These are phyloP conservation scores for Epinephelus malabaricus DNA, from an alignment of 2,797 vertebrate species.

Conservation along the genomic window DNA sequence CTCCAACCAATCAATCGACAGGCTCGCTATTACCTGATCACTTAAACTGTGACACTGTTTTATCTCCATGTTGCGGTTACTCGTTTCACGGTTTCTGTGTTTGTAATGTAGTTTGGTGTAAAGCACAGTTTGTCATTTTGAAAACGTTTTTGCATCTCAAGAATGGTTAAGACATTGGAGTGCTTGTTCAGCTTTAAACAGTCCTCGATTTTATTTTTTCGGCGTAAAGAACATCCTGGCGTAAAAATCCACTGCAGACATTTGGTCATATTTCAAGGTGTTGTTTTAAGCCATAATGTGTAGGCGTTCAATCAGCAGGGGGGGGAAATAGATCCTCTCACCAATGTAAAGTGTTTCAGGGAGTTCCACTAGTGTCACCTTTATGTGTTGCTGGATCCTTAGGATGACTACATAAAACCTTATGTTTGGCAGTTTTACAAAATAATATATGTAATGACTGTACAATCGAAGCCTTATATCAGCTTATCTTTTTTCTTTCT, in stretches of 20 bases:
- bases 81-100: slow-evolving; percentile 35
- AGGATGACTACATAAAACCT: slow-evolving; percentile 2
- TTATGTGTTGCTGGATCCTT: slow-evolving; percentile 30
- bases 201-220: slow-evolving; percentile 23
- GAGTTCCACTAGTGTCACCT: slow-evolving; percentile 34
- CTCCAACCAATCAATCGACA: slow-evolving; percentile 53
- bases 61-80: slow-evolving; percentile 33
- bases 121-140: slow-evolving; percentile 13
- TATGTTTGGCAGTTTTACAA: slow-evolving; percentile 6
- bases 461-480: slow-evolving; percentile 45
- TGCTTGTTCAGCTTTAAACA: slow-evolving; percentile 34
- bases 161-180: slow-evolving; percentile 15
- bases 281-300: slow-evolving; percentile 28
- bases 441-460: slow-evolving; percentile 10
- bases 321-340: slow-evolving; percentile 11
- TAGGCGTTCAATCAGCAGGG: slow-evolving; percentile 27
- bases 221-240: neutral
- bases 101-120: slow-evolving; percentile 21
- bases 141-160: slow-evolving; percentile 23
- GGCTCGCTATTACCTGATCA: slow-evolving; percentile 38
- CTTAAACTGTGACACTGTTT: slow-evolving; percentile 43
- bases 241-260: neutral
- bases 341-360: slow-evolving; percentile 39
- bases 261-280: slow-evolving; percentile 10
- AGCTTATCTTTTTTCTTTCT: slow-evolving; percentile 10